A percentile compares a stretch with the other conserved stretches of the same genome.
Evolutionary conservation across 2,888 invertebrate species (phyloP).

Genomic region (Junonia oenone): DNA sequence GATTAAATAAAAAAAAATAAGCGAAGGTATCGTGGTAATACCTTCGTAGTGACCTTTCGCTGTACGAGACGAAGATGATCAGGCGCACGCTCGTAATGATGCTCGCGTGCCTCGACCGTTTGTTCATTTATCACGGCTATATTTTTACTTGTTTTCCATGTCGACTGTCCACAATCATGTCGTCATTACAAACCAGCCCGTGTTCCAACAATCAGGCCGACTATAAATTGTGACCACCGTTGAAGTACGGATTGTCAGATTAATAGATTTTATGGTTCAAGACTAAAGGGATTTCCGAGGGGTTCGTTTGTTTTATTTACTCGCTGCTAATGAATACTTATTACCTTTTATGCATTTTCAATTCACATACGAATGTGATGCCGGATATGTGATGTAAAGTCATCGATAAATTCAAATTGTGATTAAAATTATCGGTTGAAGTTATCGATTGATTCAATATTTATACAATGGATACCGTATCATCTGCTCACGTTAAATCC

Average conservation of each 20-base stretch:
- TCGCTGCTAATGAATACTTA: slow-evolving; percentile 34
- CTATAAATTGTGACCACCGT: slow-evolving; percentile 74
- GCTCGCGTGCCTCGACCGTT: slow-evolving; percentile 56
- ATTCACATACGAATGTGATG: slow-evolving; percentile 27
- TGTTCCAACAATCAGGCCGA: slow-evolving; percentile 57
- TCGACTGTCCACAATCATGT: slow-evolving; percentile 73
- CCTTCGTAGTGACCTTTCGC: slow-evolving; percentile 35
- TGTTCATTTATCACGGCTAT: slow-evolving; percentile 66
- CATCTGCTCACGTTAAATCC: slow-evolving; percentile 68
- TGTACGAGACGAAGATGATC: slow-evolving; percentile 33
- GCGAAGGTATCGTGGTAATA: slow-evolving; percentile 10
- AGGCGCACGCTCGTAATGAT: slow-evolving; percentile 48
- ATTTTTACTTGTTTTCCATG: slow-evolving; percentile 73
- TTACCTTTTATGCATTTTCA: slow-evolving; percentile 32
- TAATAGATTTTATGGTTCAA: slow-evolving; percentile 61
- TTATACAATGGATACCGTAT: slow-evolving; percentile 58
- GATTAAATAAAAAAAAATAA: not conserved
- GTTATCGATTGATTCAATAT: slow-evolving; percentile 59
- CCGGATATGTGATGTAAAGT: slow-evolving; percentile 29
- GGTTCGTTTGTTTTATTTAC: slow-evolving; percentile 33
- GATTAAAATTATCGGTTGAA: slow-evolving; percentile 36
- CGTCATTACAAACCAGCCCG: slow-evolving; percentile 69
- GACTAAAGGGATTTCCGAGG: slow-evolving; percentile 40
- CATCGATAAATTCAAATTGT: slow-evolving; percentile 37
- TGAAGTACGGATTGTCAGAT: slow-evolving; percentile 60